A percentile compares a stretch with the other conserved stretches of the same genome.
These are phyloP conservation scores for Sula dactylatra DNA, from an alignment of 2,113 vertebrate species.

Conservation along the genomic window DNA sequence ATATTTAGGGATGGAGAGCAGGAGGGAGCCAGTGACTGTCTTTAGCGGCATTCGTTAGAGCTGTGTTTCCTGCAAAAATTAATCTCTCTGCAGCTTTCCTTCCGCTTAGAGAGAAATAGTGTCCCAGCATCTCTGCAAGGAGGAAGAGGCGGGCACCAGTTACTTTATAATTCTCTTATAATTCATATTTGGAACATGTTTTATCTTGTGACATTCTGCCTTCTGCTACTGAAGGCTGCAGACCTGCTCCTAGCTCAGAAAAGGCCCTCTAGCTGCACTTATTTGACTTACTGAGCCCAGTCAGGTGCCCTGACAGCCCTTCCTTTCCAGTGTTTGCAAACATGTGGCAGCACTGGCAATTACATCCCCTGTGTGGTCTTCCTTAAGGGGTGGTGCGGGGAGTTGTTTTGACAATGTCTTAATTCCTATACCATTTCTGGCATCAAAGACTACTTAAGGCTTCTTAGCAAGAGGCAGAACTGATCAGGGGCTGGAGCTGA, in stretches of 20 bases:
- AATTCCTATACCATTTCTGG: not conserved
- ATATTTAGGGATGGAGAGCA: not conserved
- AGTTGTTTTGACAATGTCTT: not conserved
- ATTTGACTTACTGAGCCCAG: not conserved
- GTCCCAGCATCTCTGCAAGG: not conserved
- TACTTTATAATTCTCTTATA: not conserved
- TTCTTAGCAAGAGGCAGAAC: not conserved
- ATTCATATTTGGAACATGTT: not conserved
- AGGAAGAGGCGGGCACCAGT: not conserved
- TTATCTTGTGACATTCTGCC: not conserved
- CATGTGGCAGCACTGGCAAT: accelerated
- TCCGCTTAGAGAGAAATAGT: not conserved
- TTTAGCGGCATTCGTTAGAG: not conserved
- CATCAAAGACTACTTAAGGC: not conserved
- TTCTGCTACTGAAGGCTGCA: not conserved
- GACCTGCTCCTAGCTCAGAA: not conserved
- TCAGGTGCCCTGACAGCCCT: not conserved
- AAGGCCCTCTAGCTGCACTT: not conserved
- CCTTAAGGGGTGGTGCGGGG: accelerated
- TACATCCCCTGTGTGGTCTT: not conserved
- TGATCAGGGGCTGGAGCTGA: not conserved
- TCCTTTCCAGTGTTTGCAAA: not conserved
- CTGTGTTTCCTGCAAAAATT: not conserved
- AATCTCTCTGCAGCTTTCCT: not conserved
- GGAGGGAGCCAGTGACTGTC: not conserved